Evolutionary conservation across 2,888 invertebrate genomes (phyloP).

Genomic region (Matsumyia berberina): DNA sequence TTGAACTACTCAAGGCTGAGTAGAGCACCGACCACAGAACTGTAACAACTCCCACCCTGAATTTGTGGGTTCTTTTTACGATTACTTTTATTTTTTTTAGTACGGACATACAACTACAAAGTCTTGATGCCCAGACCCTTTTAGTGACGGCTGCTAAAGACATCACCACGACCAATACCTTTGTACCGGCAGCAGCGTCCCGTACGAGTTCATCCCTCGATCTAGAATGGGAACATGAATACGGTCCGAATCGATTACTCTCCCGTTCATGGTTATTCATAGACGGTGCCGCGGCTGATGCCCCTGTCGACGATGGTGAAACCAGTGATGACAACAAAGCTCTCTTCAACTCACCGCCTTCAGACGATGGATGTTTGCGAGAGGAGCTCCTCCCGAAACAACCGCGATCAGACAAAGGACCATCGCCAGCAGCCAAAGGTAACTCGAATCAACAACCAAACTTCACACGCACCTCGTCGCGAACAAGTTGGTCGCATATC

Average conservation of each 20-base stretch:
- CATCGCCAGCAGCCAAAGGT: slow-evolving; percentile 72
- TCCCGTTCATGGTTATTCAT: slow-evolving; percentile 71
- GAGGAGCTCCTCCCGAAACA: slow-evolving; percentile 55
- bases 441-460: slow-evolving; percentile 64
- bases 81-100: slow-evolving; percentile 72
- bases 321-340: slow-evolving; percentile 66
- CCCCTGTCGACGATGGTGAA: slow-evolving; percentile 40
- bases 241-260: slow-evolving; percentile 68
- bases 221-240: slow-evolving; percentile 90
- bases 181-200: slow-evolving; percentile 84
- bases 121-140: slow-evolving; percentile 86
- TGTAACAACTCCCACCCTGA: slow-evolving; percentile 34
- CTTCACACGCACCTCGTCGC: slow-evolving; percentile 82
- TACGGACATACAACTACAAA: slow-evolving; percentile 86
- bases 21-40: slow-evolving; percentile 71
- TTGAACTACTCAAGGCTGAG: slow-evolving; percentile 82
- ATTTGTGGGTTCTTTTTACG: not conserved
- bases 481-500: slow-evolving; percentile 86
- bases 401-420: slow-evolving; percentile 25
- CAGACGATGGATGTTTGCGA: slow-evolving; percentile 43
- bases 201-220: slow-evolving; percentile 88
- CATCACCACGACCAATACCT: slow-evolving; percentile 79
- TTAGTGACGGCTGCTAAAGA: slow-evolving; percentile 83
- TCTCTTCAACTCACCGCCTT: slow-evolving; percentile 69
- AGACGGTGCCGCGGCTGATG: slow-evolving; percentile 62